phyloP scores from a whole-genome alignment of 2,888 invertebrate genomes.

The Aphidius colemani region DNA sequence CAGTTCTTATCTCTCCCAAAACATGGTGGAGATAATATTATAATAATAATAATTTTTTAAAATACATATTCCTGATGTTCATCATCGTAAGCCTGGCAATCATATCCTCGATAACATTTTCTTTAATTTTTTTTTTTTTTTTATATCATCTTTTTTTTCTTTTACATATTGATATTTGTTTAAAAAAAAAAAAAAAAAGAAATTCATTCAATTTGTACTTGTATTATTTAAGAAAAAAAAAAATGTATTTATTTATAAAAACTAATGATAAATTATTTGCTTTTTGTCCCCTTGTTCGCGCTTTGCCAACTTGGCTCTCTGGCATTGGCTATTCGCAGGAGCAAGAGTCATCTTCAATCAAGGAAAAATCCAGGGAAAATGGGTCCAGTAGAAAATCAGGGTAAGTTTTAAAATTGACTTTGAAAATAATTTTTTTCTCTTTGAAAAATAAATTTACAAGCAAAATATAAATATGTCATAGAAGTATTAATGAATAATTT shows the following conservation, averaged over 20 bases:
- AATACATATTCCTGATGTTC: not conserved
- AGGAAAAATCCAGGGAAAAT: conserved; percentile 65
- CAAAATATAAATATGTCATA: too few species aligned
- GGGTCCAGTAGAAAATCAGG: conserved; percentile 65
- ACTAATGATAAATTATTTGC: conserved; percentile 56
- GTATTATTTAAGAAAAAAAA: conserved; percentile 24
- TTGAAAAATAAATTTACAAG: too few species aligned
- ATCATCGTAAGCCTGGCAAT: conserved; percentile 3
- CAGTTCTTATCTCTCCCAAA: conserved; percentile 32
- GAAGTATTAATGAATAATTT: not conserved
- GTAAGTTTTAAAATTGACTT: conserved; percentile 56
- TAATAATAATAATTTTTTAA: too few species aligned
- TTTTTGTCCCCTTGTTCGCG: conserved; percentile 60
- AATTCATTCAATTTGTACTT: conserved; percentile 23
- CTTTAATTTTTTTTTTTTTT: conserved; percentile 27
- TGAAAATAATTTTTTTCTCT: too few species aligned
- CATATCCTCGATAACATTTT: conserved; percentile 36
- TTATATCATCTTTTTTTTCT: conserved; percentile 25
- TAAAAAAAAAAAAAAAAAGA: conserved; percentile 18
- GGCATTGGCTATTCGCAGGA: conserved; percentile 54
- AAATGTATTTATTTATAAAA: conserved; percentile 39
- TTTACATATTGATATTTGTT: conserved; percentile 20
- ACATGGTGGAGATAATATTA: not conserved
- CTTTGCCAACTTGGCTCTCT: conserved; percentile 57
- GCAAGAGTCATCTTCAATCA: conserved; percentile 54